Conservation (phyloP, 1,140 invertebrate genomes). For the Drosophila kepulauana region DNA sequence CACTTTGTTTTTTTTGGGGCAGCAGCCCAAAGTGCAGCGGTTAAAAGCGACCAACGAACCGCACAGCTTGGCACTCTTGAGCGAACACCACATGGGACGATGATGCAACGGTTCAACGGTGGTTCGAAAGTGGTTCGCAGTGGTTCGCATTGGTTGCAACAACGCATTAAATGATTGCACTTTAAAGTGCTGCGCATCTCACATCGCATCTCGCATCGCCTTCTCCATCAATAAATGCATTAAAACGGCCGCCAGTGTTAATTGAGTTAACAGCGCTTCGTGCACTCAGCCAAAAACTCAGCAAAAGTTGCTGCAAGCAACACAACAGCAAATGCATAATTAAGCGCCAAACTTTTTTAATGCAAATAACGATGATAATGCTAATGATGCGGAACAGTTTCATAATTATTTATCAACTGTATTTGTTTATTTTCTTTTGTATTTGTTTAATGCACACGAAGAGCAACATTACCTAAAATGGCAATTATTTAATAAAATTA, state of each 20-base stretch:
- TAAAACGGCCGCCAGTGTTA: constrained; percentile 56
- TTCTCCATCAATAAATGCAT: constrained; percentile 45
- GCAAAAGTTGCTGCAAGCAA: neutral
- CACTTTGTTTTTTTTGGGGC: neutral
- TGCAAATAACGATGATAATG: too few species aligned
- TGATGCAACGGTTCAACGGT: neutral
- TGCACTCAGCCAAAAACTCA: constrained; percentile 19
- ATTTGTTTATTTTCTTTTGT: too few species aligned
- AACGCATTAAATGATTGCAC: constrained; percentile 46
- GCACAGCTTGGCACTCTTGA: constrained; percentile 25
- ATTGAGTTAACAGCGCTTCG: constrained; percentile 60
- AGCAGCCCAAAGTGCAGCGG: constrained; percentile 18
- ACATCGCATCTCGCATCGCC: neutral
- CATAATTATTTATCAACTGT: too few species aligned
- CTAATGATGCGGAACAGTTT: too few species aligned
- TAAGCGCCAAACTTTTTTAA: neutral
- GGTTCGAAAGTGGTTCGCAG: neutral
- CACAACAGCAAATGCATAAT: neutral
- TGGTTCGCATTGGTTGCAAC: neutral
- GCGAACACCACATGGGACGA: constrained; percentile 12
- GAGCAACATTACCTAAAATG: too few species aligned
- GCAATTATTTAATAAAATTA: too few species aligned
- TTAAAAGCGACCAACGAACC: constrained; percentile 26
- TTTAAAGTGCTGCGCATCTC: constrained; percentile 30
- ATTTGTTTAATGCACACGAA: too few species aligned